phyloP scores from a whole-genome alignment of 2,113 vertebrate genomes.

The Nannobrachium achirus region DNA sequence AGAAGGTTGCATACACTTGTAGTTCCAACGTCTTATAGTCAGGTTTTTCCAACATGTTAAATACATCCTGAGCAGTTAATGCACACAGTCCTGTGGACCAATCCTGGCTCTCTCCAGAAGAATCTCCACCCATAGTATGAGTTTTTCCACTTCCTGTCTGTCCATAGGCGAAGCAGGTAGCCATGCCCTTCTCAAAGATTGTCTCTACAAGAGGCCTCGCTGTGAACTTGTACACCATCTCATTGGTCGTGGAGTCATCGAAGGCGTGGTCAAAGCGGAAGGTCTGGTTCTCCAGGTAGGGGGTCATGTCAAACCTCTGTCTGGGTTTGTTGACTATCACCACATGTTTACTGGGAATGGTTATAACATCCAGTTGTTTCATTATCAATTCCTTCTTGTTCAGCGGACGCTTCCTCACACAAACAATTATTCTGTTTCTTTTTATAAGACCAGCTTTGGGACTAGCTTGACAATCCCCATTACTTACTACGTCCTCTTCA shows the following conservation, averaged over 20 bases:
- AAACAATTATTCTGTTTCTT: constrained; percentile 91
- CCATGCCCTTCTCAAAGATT: constrained; percentile 98
- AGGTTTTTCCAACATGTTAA: constrained; percentile 98
- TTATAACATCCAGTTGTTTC: constrained; percentile 98
- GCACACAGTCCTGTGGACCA: constrained; percentile 98
- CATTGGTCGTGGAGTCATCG: constrained; percentile 93
- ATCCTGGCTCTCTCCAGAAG: constrained; percentile 98
- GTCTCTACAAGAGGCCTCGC: constrained; percentile 97
- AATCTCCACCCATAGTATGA: constrained; percentile 98
- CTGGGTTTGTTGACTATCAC: constrained; percentile 99
- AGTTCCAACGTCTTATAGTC: constrained; percentile 97
- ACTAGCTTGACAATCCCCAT: constrained; percentile 85
- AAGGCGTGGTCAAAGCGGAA: constrained; percentile 99
- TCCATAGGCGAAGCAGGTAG: constrained; percentile 97
- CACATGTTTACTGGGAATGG: constrained; percentile 98
- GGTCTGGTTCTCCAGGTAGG: constrained; percentile 97
- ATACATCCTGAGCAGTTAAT: constrained; percentile 98
- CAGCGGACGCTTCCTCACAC: constrained; percentile 89
- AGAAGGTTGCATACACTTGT: constrained; percentile 97
- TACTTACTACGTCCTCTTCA: too few relatives aligned
- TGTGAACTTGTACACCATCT: constrained; percentile 99
- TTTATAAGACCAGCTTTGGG: constrained; percentile 89
- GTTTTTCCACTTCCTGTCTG: constrained; percentile 99
- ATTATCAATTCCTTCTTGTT: constrained; percentile 82
- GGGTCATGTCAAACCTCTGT: constrained; percentile 97